phyloP scores from a whole-genome alignment of 2,888 invertebrate species.

The Acleris holmiana region DNA sequence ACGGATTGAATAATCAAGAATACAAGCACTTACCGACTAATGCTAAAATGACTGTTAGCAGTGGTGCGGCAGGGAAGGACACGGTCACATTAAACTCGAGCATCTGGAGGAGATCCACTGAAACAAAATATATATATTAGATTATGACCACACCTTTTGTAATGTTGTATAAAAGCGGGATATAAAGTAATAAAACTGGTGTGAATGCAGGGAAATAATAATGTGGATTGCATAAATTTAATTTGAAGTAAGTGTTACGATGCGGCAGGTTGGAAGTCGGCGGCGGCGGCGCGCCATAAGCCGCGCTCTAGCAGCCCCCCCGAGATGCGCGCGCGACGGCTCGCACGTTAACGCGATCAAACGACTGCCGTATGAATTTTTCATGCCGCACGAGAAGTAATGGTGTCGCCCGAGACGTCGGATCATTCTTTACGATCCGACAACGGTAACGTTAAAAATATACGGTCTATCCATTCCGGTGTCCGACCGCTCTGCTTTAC shows the following conservation, averaged over 20 bases:
- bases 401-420: conserved; percentile 74
- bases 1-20: conserved; percentile 1
- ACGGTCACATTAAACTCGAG: conserved; percentile 97
- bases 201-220: conserved; percentile 29
- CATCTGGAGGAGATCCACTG: conserved; percentile 99
- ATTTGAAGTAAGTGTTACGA: conserved; percentile 46
- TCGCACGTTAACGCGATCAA: conserved; percentile 71
- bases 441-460: conserved; percentile 75
- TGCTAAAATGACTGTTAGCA: conserved; percentile 98
- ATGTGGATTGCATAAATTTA: conserved; percentile 32
- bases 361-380: conserved; percentile 78
- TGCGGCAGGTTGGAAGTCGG: conserved; percentile 37
- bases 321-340: conserved; percentile 65
- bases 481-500: conserved; percentile 29
- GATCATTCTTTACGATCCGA: conserved; percentile 83
- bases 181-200: conserved; percentile 22
- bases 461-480: conserved; percentile 59
- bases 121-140: conserved; percentile 64
- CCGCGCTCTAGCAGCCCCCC: conserved; percentile 61
- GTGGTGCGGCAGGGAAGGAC: conserved; percentile 97
- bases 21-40: conserved; percentile 94
- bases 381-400: conserved; percentile 78
- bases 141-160: conserved; percentile 31
- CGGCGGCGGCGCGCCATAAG: conserved; percentile 49
- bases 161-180: conserved; percentile 46